phyloP scores from a whole-genome alignment of 2,113 vertebrate species.

The Brevimyrus niger region DNA sequence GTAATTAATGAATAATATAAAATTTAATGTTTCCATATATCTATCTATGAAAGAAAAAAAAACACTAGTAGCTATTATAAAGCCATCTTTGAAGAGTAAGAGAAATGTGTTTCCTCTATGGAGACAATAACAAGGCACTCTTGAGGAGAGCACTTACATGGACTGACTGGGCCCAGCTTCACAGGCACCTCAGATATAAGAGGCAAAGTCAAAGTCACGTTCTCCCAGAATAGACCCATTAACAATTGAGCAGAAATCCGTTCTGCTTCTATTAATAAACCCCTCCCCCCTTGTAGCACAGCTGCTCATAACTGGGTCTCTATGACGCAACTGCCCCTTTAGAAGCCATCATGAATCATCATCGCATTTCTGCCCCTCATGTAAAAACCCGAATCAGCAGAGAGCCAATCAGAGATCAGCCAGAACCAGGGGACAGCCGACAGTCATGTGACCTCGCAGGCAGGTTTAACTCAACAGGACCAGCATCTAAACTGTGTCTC shows the following conservation, averaged over 20 bases:
- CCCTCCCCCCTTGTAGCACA: neutral
- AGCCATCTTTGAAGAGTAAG: neutral
- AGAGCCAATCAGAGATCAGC: neutral
- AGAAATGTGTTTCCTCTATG: neutral
- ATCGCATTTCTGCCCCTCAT: neutral
- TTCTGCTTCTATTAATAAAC: constrained; percentile 25
- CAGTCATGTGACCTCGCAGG: neutral
- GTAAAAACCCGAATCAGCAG: neutral
- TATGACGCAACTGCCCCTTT: neutral
- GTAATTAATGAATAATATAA: neutral
- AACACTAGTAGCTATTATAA: neutral
- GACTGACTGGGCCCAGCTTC: constrained; percentile 3
- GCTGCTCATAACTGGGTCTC: neutral
- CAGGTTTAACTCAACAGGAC: neutral
- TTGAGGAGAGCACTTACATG: neutral
- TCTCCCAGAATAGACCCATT: constrained; percentile 25
- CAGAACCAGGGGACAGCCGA: neutral
- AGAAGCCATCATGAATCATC: neutral
- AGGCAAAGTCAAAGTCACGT: constrained; percentile 12
- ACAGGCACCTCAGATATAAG: constrained; percentile 22
- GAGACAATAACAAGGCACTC: neutral
- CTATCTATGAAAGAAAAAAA: neutral
- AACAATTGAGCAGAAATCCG: neutral
- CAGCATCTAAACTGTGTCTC: neutral
- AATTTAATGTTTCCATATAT: neutral